A percentile compares a stretch with the other conserved stretches of the same genome.
Conservation (phyloP, 2,797 vertebrate genomes). For the Otolemur crassicaudatus region DNA sequence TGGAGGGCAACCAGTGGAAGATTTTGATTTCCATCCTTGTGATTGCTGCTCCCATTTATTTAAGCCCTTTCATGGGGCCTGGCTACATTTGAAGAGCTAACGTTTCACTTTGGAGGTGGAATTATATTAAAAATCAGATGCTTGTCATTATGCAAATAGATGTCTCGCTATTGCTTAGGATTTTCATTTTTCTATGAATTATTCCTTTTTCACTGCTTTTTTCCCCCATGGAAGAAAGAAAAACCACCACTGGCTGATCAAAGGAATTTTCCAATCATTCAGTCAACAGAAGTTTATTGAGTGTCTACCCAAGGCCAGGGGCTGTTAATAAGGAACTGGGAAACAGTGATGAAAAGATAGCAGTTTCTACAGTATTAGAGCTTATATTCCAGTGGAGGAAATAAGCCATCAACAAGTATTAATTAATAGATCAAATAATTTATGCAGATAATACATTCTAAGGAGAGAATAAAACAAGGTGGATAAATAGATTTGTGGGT, state of each 20-base stretch:
- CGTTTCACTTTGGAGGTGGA: slow-evolving; percentile 67
- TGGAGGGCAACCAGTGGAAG: background rate
- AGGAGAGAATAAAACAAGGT: fast-evolving
- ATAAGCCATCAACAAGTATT: no score
- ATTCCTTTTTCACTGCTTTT: slow-evolving; percentile 60
- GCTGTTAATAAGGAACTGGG: background rate
- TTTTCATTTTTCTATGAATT: slow-evolving; percentile 71
- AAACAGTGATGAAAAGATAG: background rate
- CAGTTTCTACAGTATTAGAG: background rate
- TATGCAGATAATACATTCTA: background rate
- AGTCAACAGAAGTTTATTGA: background rate
- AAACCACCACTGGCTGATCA: slow-evolving; percentile 48
- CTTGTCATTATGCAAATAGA: slow-evolving; percentile 73
- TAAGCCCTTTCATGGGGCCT: background rate
- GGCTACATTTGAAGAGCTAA: background rate
- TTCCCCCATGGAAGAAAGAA: slow-evolving; percentile 4
- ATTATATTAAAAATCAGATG: slow-evolving; percentile 72
- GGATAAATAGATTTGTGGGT: fast-evolving
- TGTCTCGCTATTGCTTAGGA: slow-evolving; percentile 15
- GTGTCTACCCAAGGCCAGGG: background rate
- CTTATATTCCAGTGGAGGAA: background rate
- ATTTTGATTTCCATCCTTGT: background rate
- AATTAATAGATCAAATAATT: no score
- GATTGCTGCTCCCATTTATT: background rate
- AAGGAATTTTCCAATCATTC: slow-evolving; percentile 66